These are phyloP conservation scores for Mastomys coucha DNA, from an alignment of 2,113 vertebrate species.

Conservation along the genomic window DNA sequence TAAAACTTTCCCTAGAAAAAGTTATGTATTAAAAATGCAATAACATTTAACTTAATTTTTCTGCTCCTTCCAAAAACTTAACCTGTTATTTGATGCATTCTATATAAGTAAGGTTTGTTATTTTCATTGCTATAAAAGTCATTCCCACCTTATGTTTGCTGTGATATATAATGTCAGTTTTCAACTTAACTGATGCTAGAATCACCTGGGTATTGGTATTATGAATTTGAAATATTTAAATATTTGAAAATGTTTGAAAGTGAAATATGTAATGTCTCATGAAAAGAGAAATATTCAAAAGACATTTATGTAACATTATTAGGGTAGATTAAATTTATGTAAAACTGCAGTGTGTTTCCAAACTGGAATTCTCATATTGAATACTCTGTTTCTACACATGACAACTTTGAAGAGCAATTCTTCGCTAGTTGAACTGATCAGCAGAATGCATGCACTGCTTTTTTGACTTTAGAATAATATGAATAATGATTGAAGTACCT, in stretches of 20 bases:
- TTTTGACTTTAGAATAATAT: neutral
- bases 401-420: too few relatives aligned
- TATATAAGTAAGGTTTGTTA: neutral
- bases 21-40: neutral
- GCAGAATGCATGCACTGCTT: neutral
- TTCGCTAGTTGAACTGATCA: neutral
- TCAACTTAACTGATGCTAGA: neutral
- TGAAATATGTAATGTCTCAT: neutral
- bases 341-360: neutral
- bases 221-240: neutral
- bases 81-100: neutral
- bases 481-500: too few relatives aligned
- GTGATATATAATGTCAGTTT: neutral
- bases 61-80: constrained; percentile 6
- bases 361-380: neutral
- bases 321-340: neutral
- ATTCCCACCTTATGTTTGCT: neutral
- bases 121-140: neutral
- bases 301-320: neutral
- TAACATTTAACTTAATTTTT: neutral
- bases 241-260: constrained; percentile 22
- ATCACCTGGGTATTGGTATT: neutral
- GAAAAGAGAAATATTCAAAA: constrained; percentile 17
- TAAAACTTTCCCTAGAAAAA: neutral
- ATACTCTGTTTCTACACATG: neutral